Conservation (phyloP, 1,140 invertebrate genomes). For the Sweltsa coloradensis region DNA sequence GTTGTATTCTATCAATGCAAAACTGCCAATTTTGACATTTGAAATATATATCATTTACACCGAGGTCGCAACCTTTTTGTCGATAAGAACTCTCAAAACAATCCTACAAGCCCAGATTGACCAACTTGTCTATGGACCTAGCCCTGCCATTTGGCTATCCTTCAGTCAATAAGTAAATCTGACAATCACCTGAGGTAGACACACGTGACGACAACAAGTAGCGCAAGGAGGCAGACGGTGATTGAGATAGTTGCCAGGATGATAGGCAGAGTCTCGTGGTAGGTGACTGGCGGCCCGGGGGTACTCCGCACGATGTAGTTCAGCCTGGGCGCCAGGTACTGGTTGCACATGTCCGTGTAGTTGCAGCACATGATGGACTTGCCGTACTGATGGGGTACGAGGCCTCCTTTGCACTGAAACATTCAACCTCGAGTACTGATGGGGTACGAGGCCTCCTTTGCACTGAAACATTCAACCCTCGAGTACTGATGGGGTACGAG, state of each 20-base stretch:
- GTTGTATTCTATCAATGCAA: too few species aligned
- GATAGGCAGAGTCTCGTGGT: conserved; percentile 39
- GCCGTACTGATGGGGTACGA: conserved; percentile 61
- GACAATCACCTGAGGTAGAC: conserved; percentile 37
- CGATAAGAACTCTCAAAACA: too few species aligned
- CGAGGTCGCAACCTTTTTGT: too few species aligned
- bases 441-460: background rate
- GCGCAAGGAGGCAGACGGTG: conserved; percentile 47
- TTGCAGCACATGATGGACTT: conserved; percentile 82
- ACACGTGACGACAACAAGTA: conserved; percentile 40
- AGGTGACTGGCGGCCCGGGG: conserved; percentile 34
- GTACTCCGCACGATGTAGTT: conserved; percentile 41
- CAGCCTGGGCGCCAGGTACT: conserved; percentile 48
- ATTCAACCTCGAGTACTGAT: conserved; percentile 14
- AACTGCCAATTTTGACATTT: too few species aligned
- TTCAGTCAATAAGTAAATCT: too few species aligned
- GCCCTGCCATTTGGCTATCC: too few species aligned
- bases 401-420: conserved; percentile 76
- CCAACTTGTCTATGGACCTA: too few species aligned
- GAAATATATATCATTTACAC: too few species aligned
- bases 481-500: too few species aligned
- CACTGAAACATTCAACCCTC: background rate
- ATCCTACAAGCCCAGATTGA: too few species aligned
- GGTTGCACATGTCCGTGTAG: conserved; percentile 66
- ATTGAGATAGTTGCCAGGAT: conserved; percentile 49